Base-by-base conservation (phyloP, 2,888 invertebrate genomes). In the Ochropleura plecta region DNA sequence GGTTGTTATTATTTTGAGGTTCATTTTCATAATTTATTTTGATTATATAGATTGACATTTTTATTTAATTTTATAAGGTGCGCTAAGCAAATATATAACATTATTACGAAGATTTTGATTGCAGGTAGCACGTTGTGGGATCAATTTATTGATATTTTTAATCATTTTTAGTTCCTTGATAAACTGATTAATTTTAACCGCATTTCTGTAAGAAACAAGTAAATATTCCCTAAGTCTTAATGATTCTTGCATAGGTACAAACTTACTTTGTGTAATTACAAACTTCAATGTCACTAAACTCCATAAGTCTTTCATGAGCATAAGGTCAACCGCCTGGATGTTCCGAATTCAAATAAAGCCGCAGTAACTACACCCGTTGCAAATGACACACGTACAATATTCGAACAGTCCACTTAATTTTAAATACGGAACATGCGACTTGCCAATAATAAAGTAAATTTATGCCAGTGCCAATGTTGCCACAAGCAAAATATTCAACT, bases 1-100 rank as follows among this genome's bases (percentile, higher is more conserved):
- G 71, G 53, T 53, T 76, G 79, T 78, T 85, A 84, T 84, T 76
- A 76, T 57, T 74, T 68, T 55, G 16, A 67, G 51, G 63, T 76
- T 70, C 62, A 74, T 62, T 69, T 71, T 73, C 48, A 59, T 4
- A 4, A 44, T n/a, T n/a, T n/a, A n/a, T n/a, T n/a, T n/a, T n/a
- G n/a, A n/a, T n/a, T n/a, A n/a, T n/a, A n/a, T n/a, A 30, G 46
- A 53, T 46, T 44, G 8, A 40, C 5, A 30, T 30, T 30, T 30
- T 30, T 30, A 51, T 80, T 68, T 46, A 66, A 55, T 75, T 72
- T 63, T 59, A 46, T 82, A 40, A 18, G 57, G n/a, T 7, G 12
- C 16, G 48, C 18, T 40, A 12, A 49, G 9, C 46, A 46, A 59
- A 82, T 59, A 55, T 48, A 46, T 60, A 48, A 12, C 72, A 60